These are phyloP conservation scores for Dryocosmus kuriphilus DNA, from an alignment of 2,888 invertebrate genomes.

Conservation along the genomic window DNA sequence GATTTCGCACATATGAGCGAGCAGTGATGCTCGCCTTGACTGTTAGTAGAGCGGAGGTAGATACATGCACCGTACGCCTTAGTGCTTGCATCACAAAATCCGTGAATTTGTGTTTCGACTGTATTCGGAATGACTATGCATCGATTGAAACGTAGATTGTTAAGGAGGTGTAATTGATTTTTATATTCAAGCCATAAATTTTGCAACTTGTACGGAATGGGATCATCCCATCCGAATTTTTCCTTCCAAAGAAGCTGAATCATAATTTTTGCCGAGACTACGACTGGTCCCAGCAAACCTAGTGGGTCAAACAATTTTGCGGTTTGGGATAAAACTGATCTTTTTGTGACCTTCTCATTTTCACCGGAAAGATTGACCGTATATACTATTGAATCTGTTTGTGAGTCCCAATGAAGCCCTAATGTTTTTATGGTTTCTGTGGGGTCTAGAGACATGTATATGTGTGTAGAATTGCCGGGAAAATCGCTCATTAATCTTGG, in stretches of 20 bases:
- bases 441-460: slow-evolving; percentile 52
- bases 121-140: not conserved
- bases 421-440: not conserved
- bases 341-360: not conserved
- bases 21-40: not conserved
- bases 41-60: not conserved
- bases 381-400: not conserved
- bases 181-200: not conserved
- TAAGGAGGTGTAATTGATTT: not conserved
- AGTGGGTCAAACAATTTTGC: not conserved
- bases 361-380: not conserved
- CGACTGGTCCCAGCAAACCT: not conserved
- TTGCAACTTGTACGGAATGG: not conserved
- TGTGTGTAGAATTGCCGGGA: not conserved
- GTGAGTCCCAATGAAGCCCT: not conserved
- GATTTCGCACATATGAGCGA: not conserved
- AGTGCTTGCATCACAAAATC: not conserved
- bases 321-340: not conserved
- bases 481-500: not conserved
- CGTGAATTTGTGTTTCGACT: not conserved
- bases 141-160: not conserved
- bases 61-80: not conserved
- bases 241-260: too few relatives aligned
- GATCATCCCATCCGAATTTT: not conserved
- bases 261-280: not conserved